Percentiles rank a stretch among this genome's conserved stretches.
phyloP scores from a whole-genome alignment of 2,797 vertebrate species.

The Coregonus ussuriensis region DNA sequence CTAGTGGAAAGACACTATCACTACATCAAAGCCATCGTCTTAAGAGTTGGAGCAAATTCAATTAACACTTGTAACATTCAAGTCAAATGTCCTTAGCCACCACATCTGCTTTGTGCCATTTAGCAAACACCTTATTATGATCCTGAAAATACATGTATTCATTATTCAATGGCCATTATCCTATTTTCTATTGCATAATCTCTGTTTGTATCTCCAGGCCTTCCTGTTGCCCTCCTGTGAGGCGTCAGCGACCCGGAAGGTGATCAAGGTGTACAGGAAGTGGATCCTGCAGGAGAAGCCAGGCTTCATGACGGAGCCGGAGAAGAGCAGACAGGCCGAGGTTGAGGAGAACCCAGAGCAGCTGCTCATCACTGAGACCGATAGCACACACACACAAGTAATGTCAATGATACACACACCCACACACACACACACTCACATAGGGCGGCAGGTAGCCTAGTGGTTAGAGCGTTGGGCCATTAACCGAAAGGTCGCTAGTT shows the following conservation, averaged over 20 bases:
- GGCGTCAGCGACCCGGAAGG: slow-evolving; percentile 88
- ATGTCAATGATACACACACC: neutral
- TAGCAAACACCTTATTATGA: neutral
- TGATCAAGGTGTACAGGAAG: slow-evolving; percentile 94
- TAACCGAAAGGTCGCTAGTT: no score
- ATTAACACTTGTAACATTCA: neutral
- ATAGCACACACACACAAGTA: slow-evolving; percentile 72
- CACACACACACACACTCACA: slow-evolving; percentile 40
- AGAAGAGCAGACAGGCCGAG: slow-evolving; percentile 73
- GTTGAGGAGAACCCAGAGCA: slow-evolving; percentile 68
- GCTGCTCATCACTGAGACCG: slow-evolving; percentile 62
- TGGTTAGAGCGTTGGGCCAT: no score
- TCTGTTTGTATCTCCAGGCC: slow-evolving; percentile 73
- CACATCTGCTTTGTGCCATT: neutral
- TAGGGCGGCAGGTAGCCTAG: neutral
- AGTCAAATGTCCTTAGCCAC: neutral
- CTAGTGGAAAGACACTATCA: slow-evolving; percentile 52
- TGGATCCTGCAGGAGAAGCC: slow-evolving; percentile 95
- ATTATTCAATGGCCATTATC: neutral
- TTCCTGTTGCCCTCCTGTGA: slow-evolving; percentile 94
- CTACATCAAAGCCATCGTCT: neutral
- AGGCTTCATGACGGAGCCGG: slow-evolving; percentile 92
- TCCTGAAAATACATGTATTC: neutral
- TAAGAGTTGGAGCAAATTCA: neutral
- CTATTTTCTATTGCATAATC: neutral